Evolutionary conservation across 2,888 invertebrate species (phyloP).

Genomic region (Drosophila prolongata): DNA sequence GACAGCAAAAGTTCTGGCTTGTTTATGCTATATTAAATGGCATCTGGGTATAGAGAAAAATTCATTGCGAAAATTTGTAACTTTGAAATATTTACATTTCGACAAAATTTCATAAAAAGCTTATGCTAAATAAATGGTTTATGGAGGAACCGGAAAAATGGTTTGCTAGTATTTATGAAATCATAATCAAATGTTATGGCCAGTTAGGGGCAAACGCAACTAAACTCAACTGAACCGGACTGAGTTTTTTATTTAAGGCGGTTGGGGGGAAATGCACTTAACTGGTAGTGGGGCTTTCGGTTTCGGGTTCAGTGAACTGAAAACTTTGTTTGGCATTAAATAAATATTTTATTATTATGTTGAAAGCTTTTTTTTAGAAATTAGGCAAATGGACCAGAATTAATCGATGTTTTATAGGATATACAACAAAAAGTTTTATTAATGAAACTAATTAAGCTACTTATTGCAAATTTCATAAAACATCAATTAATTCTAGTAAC

Average conservation of each 20-base stretch:
- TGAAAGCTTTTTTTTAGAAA: neutral
- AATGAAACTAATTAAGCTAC: too few species aligned
- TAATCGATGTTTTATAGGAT: neutral
- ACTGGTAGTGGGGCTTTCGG: conserved; percentile 9
- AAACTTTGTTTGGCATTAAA: conserved; percentile 6
- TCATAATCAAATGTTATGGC: conserved; percentile 56
- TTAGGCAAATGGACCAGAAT: neutral
- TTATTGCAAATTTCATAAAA: too few species aligned
- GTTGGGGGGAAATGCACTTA: conserved; percentile 17
- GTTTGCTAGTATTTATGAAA: conserved; percentile 55
- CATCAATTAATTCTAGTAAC: too few species aligned
- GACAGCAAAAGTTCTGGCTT: conserved; percentile 30
- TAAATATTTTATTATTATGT: conserved; percentile 1
- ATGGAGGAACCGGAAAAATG: conserved; percentile 33
- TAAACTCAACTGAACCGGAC: conserved; percentile 5
- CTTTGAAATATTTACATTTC: conserved; percentile 36
- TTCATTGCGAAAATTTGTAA: conserved; percentile 38
- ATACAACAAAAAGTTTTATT: too few species aligned
- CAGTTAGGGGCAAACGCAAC: conserved; percentile 27
- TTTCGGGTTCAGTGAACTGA: conserved; percentile 28
- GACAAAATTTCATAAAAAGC: conserved; percentile 30
- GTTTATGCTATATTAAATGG: conserved; percentile 47
- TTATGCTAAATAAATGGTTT: conserved; percentile 29
- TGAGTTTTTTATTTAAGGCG: conserved; percentile 7
- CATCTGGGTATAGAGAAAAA: conserved; percentile 51